phyloP scores from a whole-genome alignment of 2,113 vertebrate genomes.

The Buteo buteo region DNA sequence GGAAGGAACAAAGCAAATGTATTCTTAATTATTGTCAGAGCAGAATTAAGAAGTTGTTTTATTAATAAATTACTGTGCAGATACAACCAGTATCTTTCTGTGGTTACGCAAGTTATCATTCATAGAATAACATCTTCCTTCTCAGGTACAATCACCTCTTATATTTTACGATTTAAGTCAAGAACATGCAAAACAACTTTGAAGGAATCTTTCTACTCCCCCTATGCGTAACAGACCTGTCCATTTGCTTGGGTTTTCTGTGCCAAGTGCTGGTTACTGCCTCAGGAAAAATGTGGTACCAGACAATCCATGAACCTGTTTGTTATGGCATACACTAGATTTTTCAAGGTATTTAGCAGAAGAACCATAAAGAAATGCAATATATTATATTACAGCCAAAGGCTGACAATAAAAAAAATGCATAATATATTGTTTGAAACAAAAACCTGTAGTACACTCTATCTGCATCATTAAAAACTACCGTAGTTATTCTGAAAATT shows the following conservation, averaged over 20 bases:
- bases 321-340: neutral
- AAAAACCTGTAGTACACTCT: neutral
- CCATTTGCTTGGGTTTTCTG: neutral
- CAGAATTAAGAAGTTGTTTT: neutral
- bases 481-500: neutral
- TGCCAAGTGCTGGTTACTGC: neutral
- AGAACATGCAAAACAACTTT: neutral
- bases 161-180: neutral
- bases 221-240: neutral
- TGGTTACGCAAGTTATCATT: neutral
- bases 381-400: neutral
- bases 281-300: neutral
- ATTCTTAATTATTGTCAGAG: neutral
- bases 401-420: rapidly evolving
- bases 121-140: neutral
- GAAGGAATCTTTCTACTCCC: neutral
- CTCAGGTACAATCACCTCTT: neutral
- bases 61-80: neutral
- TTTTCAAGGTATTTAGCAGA: neutral
- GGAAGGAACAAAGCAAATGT: neutral
- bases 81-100: neutral
- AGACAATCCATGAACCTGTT: neutral
- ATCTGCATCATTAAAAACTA: neutral
- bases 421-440: neutral
- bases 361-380: neutral